phyloP scores from a whole-genome alignment of 2,113 vertebrate genomes.

The Canis aureus region DNA sequence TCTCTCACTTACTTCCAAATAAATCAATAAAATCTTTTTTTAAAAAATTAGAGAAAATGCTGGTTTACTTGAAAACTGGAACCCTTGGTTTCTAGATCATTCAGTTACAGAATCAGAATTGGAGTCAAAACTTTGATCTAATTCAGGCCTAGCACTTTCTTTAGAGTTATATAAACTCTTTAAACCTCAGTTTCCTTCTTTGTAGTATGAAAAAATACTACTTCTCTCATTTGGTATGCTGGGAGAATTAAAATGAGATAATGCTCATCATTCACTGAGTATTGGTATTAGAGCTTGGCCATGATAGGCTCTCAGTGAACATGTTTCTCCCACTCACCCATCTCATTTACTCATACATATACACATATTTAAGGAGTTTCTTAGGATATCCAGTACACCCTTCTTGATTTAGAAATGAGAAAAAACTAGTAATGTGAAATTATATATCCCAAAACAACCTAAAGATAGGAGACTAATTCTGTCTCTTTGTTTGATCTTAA shows the following conservation, averaged over 20 bases:
- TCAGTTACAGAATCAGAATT: constrained; percentile 5
- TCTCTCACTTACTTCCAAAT: background rate
- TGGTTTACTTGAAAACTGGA: background rate
- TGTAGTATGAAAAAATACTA: background rate
- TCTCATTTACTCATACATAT: background rate
- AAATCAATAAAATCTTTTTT: background rate
- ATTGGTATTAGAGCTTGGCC: background rate
- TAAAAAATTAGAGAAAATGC: background rate
- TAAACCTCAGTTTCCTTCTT: background rate
- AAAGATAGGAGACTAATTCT: background rate
- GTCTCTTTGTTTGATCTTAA: background rate
- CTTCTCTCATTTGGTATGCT: background rate
- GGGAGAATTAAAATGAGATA: background rate
- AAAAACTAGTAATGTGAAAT: constrained; percentile 27
- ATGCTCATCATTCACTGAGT: background rate
- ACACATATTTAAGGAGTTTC: background rate
- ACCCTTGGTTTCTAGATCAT: background rate
- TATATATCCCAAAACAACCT: background rate
- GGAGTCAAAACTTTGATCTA: background rate
- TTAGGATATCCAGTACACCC: background rate
- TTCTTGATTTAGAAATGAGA: constrained; percentile 14
- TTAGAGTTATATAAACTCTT: background rate
- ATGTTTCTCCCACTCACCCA: background rate
- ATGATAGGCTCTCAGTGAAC: background rate
- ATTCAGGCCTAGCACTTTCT: background rate